phyloP scores from a whole-genome alignment of 2,888 invertebrate genomes.

The Dilophus febrilis region DNA sequence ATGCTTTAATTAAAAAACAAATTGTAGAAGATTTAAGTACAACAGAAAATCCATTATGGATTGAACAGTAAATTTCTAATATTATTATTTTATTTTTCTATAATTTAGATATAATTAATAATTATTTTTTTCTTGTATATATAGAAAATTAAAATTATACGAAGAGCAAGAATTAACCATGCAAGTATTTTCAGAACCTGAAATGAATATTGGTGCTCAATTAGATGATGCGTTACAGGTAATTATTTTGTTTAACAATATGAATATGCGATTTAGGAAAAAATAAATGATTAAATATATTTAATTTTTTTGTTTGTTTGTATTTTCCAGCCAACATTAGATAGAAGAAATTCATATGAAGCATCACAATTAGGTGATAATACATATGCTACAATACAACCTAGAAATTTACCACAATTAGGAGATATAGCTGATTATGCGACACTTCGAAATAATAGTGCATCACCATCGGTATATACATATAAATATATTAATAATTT shows the following conservation, averaged over 20 bases:
- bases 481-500: neutral
- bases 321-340: slow-evolving; percentile 17
- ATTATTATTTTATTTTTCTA: neutral
- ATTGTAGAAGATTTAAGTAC: slow-evolving; percentile 74
- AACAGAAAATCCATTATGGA: slow-evolving; percentile 84
- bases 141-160: slow-evolving; percentile 66
- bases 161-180: slow-evolving; percentile 86
- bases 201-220: slow-evolving; percentile 19
- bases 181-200: slow-evolving; percentile 76
- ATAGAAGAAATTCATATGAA: slow-evolving; percentile 25
- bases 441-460: slow-evolving; percentile 25
- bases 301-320: too few species aligned
- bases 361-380: slow-evolving; percentile 28
- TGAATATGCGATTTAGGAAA: neutral
- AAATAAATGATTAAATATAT: slow-evolving; percentile 1
- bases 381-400: slow-evolving; percentile 30
- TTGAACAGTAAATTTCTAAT: slow-evolving; percentile 52
- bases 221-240: neutral
- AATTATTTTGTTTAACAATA: neutral
- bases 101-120: neutral
- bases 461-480: slow-evolving; percentile 24
- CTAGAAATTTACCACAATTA: slow-evolving; percentile 17
- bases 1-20: slow-evolving; percentile 65
- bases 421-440: slow-evolving; percentile 30
- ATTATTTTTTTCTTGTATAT: slow-evolving; percentile 12